Conservation (phyloP, 2,888 invertebrate species). For the Odontomyia ornata region DNA sequence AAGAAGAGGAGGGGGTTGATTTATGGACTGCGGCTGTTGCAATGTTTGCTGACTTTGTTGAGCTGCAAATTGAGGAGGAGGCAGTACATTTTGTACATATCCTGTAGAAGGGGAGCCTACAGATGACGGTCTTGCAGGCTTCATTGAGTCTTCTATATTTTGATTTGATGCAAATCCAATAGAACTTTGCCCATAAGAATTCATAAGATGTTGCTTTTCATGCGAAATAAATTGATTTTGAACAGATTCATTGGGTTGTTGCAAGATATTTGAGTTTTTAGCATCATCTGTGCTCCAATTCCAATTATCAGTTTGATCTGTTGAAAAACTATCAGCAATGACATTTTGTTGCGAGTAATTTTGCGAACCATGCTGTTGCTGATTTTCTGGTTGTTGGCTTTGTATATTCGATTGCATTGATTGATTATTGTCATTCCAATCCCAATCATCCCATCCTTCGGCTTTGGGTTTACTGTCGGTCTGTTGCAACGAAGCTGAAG, state of each 20-base stretch:
- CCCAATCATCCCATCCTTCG: slow-evolving; percentile 49
- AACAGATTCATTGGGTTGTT: slow-evolving; percentile 59
- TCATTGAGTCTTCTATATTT: background rate
- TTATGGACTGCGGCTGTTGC: slow-evolving; percentile 51
- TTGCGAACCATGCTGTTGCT: slow-evolving; percentile 45
- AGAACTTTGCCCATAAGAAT: slow-evolving; percentile 49
- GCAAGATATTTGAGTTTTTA: slow-evolving; percentile 51
- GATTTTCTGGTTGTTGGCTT: slow-evolving; percentile 37
- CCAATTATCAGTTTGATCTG: slow-evolving; percentile 68
- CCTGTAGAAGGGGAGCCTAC: slow-evolving; percentile 15
- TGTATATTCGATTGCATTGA: background rate
- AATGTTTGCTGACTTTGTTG: slow-evolving; percentile 4
- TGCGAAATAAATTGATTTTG: slow-evolving; percentile 54
- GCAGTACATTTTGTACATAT: slow-evolving; percentile 13
- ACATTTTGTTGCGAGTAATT: slow-evolving; percentile 57
- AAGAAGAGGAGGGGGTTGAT: slow-evolving; percentile 51
- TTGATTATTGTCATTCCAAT: slow-evolving; percentile 50
- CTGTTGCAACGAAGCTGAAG: slow-evolving; percentile 27
- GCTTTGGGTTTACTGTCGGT: slow-evolving; percentile 5
- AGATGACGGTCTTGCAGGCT: slow-evolving; percentile 9
- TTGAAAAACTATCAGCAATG: slow-evolving; percentile 70
- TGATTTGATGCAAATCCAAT: background rate
- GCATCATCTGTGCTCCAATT: slow-evolving; percentile 70
- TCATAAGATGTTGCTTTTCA: slow-evolving; percentile 54
- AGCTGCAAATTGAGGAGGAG: slow-evolving; percentile 26